These are phyloP conservation scores for Sciurus carolinensis DNA, from an alignment of 2,797 vertebrate species.

Conservation along the genomic window DNA sequence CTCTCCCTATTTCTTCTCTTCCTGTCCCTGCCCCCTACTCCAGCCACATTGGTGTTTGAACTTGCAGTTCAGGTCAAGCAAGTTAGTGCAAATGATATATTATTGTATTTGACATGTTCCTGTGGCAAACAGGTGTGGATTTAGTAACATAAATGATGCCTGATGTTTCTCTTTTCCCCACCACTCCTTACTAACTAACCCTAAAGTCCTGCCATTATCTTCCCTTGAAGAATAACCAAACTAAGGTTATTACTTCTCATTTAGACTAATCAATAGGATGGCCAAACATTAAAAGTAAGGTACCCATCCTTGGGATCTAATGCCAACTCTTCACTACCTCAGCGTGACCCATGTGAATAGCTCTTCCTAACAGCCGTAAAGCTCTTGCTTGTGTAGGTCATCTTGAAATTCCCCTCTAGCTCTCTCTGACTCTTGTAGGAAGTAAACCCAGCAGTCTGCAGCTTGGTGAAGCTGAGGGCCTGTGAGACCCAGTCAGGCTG, in stretches of 20 bases:
- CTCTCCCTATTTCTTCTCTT: neutral
- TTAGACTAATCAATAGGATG: neutral
- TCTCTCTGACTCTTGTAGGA: neutral
- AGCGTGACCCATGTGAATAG: neutral
- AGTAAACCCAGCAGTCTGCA: rapidly evolving
- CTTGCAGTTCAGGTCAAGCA: conserved; percentile 58
- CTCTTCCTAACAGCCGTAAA: neutral
- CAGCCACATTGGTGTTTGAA: conserved; percentile 42
- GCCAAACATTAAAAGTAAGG: neutral
- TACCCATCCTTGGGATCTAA: neutral
- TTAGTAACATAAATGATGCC: neutral
- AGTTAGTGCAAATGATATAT: neutral
- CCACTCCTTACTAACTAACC: neutral
- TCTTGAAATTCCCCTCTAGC: neutral
- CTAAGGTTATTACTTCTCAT: neutral
- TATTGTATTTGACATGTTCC: conserved; percentile 27
- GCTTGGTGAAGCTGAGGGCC: neutral
- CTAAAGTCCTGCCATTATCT: neutral
- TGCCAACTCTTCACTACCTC: neutral
- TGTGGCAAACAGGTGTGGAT: conserved; percentile 33
- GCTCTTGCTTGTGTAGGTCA: neutral
- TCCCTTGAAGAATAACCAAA: conserved; percentile 17
- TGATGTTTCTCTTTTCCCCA: neutral
- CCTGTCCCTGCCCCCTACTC: neutral
- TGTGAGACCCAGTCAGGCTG: neutral